These are phyloP conservation scores for Gryllus bimaculatus DNA, from an alignment of 1,140 invertebrate genomes.

Conservation along the genomic window DNA sequence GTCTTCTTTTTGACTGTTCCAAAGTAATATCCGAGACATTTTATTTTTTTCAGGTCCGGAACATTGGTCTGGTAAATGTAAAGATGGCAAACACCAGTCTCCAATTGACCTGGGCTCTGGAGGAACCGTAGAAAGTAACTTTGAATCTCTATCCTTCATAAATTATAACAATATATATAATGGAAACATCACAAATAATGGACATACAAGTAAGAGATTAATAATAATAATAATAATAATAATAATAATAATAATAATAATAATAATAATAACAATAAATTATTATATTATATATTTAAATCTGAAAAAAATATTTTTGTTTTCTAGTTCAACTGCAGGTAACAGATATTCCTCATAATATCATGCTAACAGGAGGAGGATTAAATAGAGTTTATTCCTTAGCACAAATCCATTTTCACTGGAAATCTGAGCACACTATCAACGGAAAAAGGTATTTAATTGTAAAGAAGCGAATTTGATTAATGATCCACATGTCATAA, in stretches of 20 bases:
- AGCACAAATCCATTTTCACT: constrained; percentile 67
- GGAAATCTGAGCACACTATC: constrained; percentile 66
- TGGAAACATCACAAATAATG: constrained; percentile 24
- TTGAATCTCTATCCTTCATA: constrained; percentile 21
- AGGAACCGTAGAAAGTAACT: neutral
- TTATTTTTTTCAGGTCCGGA: constrained; percentile 15
- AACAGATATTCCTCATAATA: neutral
- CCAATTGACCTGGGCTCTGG: constrained; percentile 23
- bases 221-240: neutral
- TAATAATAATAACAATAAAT: neutral
- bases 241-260: neutral
- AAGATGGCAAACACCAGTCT: constrained; percentile 22
- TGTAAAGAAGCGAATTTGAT: neutral
- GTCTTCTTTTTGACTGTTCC: neutral
- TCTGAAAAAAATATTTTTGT: neutral
- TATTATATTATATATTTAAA: too few species aligned
- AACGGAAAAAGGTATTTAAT: constrained; percentile 37
- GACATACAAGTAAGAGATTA: constrained; percentile 22
- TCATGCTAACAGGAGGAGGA: constrained; percentile 35
- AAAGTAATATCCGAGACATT: neutral
- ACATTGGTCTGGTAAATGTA: constrained; percentile 23
- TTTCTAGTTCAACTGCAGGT: constrained; percentile 11
- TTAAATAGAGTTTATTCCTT: constrained; percentile 45
- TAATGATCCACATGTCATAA: neutral
- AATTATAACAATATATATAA: constrained; percentile 18